Evolutionary conservation across 2,888 invertebrate genomes (phyloP), one percentile per base, ranked within the genome.

Genomic region (Tricholauxania praeusta): DNA sequence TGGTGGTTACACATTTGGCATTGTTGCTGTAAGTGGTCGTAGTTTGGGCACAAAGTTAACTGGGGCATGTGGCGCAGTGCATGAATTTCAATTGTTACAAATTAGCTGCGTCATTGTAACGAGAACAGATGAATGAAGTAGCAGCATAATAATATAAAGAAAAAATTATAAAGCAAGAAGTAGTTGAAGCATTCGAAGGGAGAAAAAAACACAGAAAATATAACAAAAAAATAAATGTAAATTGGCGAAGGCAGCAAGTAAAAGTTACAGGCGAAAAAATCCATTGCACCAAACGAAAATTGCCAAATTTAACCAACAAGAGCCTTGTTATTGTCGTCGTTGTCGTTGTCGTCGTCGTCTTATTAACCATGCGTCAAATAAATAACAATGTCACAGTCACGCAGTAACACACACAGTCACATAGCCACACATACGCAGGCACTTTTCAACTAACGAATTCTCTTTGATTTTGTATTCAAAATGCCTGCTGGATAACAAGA

Each of bases 51-150:
- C 39, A 7, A 6, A 64, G 28, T 64, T 64, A 64, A 22, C 64
- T 51, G 19, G 52, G 53, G 66, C 66, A 39, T 53, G 8, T 39
- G 53, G 66, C 52, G 66, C 52, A 55, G 28, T 53, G 66, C 65
- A 71, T 73, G 73, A 75, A 75, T 72, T 75, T 75, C 62, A 73
- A 75, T 75, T 70, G 70, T 63, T 67, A 57, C 70, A 73, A 75
- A 73, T 75, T 73, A 72, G 72, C 70, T 66, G 59, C 69, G 67
- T 57, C 53, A 73, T 55, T 62, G 64, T 75, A 66, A 70, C 39
- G 62, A 72, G 53, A 32, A 48, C 14, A n/a, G 60, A 19, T 28
- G 67, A 47, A 49, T 22, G 60, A 10, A n/a, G 47, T 1, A 39
- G 39, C 39, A 10, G 2, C 10, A 10, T 39, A 39, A 5, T 39